Evolutionary conservation across 2,888 invertebrate genomes (phyloP).

Genomic region (Hypomecis punctinalis): DNA sequence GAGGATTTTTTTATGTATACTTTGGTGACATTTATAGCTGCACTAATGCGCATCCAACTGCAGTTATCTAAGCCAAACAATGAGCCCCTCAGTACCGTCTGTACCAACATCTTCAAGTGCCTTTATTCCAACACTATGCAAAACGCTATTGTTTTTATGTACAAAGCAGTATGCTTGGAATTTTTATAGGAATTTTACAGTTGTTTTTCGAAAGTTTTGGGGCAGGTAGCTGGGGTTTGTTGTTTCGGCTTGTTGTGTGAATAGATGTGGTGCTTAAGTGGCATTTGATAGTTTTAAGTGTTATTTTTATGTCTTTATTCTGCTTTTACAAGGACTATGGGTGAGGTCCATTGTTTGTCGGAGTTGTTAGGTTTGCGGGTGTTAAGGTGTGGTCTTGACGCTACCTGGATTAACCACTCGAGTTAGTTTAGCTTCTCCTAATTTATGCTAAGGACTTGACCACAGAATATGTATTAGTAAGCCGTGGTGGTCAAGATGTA

Average conservation of each 20-base stretch:
- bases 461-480: too few species aligned
- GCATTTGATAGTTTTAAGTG: slow-evolving; percentile 28
- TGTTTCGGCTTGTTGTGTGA: slow-evolving; percentile 22
- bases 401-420: background rate
- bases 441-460: too few species aligned
- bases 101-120: slow-evolving; percentile 43
- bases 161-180: slow-evolving; percentile 46
- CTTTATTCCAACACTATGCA: slow-evolving; percentile 49
- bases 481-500: too few species aligned
- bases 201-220: slow-evolving; percentile 26
- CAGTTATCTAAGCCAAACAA: slow-evolving; percentile 21
- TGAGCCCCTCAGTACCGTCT: slow-evolving; percentile 47
- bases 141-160: slow-evolving; percentile 44
- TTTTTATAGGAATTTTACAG: slow-evolving; percentile 37
- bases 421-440: too few species aligned
- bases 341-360: slow-evolving; percentile 5
- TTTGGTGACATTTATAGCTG: too few species aligned
- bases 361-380: slow-evolving; percentile 11
- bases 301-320: slow-evolving; percentile 25
- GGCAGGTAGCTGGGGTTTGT: slow-evolving; percentile 34
- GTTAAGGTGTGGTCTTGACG: background rate
- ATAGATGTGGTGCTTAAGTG: slow-evolving; percentile 23
- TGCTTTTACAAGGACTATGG: slow-evolving; percentile 6
- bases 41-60: too few species aligned
- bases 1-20: too few species aligned